A percentile compares a stretch with the other conserved stretches of the same genome.
phyloP scores from a whole-genome alignment of 2,797 vertebrate species.

The Dermochelys coriacea region DNA sequence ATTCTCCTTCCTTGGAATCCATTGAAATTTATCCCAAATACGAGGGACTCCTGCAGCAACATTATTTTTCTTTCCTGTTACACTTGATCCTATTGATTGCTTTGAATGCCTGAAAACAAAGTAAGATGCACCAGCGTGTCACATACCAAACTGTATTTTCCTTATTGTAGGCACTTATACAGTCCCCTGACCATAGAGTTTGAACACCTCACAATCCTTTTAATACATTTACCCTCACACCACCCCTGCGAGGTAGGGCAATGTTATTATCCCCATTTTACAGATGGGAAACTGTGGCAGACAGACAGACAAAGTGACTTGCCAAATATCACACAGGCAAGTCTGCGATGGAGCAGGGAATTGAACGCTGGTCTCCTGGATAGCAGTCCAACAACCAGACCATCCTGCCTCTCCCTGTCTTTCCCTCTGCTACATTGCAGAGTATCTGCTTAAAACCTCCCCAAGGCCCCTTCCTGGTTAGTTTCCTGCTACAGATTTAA shows the following conservation, averaged over 20 bases:
- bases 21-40: not conserved
- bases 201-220: not conserved
- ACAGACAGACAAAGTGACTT: not conserved
- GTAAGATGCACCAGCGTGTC: not conserved
- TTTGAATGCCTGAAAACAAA: not conserved
- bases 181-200: not conserved
- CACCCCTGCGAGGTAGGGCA: not conserved
- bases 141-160: not conserved
- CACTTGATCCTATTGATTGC: fast-evolving
- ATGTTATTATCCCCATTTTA: not conserved
- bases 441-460: slow-evolving; percentile 26
- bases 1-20: not conserved
- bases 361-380: not conserved
- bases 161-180: not conserved
- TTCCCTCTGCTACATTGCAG: slow-evolving; percentile 4
- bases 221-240: not conserved
- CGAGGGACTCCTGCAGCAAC: not conserved
- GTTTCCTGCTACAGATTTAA: slow-evolving; percentile 35
- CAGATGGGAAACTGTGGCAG: not conserved
- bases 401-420: not conserved
- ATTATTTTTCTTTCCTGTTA: not conserved
- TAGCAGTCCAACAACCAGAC: not conserved
- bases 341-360: not conserved
- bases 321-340: not conserved
- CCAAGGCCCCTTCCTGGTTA: slow-evolving; percentile 8